These are phyloP conservation scores for Heterochromis multidens DNA, from an alignment of 2,113 vertebrate species.

Conservation along the genomic window DNA sequence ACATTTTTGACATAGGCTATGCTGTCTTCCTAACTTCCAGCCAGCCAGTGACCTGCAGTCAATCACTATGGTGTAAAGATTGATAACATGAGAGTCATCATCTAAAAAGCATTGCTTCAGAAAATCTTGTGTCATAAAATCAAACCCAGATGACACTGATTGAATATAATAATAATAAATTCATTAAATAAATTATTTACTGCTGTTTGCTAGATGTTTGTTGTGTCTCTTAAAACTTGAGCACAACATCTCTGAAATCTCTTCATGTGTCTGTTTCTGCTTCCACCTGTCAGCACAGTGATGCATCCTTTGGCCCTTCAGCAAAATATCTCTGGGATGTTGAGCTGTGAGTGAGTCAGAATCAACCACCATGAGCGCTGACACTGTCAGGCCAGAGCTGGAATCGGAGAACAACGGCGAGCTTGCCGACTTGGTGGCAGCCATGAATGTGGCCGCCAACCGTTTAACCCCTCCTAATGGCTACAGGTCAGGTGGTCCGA, in stretches of 20 bases:
- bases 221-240: not conserved
- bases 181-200: too few species aligned
- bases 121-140: not conserved
- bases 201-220: not conserved
- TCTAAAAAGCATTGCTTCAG: not conserved
- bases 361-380: conserved; percentile 50
- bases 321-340: not conserved
- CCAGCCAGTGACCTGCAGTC: not conserved
- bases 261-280: not conserved
- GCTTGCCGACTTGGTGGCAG: conserved; percentile 84
- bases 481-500: conserved; percentile 49
- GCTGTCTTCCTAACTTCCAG: not conserved
- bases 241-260: not conserved
- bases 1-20: not conserved
- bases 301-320: not conserved
- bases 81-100: not conserved
- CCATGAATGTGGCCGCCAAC: conserved; percentile 73
- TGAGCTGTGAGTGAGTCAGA: not conserved
- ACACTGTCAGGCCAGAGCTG: conserved; percentile 39
- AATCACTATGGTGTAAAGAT: not conserved
- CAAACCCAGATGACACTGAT: not conserved
- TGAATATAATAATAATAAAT: too few species aligned
- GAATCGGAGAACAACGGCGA: conserved; percentile 72
- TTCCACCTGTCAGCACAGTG: conserved; percentile 17
- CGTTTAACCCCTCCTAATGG: conserved; percentile 44